Evolutionary conservation across 2,888 invertebrate genomes (phyloP).

Genomic region (Ectemnius cavifrons): DNA sequence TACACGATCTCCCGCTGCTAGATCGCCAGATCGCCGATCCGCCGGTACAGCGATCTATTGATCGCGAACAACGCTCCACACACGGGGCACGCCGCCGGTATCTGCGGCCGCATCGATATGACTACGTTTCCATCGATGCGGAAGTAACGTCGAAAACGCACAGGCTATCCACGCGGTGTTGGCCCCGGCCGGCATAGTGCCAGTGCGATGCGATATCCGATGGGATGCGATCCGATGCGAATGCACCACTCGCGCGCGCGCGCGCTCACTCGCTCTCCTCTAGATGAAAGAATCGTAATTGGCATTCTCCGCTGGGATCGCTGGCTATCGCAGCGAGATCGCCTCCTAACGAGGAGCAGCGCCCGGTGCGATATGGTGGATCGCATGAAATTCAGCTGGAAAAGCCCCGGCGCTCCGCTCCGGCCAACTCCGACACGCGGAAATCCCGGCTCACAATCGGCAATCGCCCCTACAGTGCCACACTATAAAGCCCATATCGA

Average conservation of each 20-base stretch:
- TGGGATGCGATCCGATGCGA: conserved; percentile 16
- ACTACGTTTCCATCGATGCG: conserved; percentile 67
- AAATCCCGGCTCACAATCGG: too few relatives aligned
- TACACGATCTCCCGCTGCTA: conserved; percentile 75
- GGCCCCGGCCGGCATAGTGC: neutral
- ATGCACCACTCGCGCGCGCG: conserved; percentile 26
- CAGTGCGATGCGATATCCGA: conserved; percentile 4
- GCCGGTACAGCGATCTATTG: conserved; percentile 73
- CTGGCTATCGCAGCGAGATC: conserved; percentile 31
- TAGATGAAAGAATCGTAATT: conserved; percentile 45
- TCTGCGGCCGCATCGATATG: conserved; percentile 62
- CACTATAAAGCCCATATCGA: neutral
- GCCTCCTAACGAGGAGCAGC: conserved; percentile 29
- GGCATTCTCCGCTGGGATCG: conserved; percentile 50
- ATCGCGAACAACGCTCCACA: conserved; percentile 71
- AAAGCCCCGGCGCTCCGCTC: neutral
- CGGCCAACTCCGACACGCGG: neutral
- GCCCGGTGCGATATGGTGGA: conserved; percentile 55
- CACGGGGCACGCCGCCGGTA: conserved; percentile 55
- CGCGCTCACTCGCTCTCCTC: conserved; percentile 22
- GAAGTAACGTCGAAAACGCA: conserved; percentile 55
- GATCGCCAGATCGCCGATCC: conserved; percentile 71
- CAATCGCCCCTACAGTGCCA: too few relatives aligned
- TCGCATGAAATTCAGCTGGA: conserved; percentile 46
- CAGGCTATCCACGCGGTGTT: conserved; percentile 13